These are phyloP conservation scores for Siniperca knerii DNA, from an alignment of 2,113 vertebrate genomes.

Conservation along the genomic window DNA sequence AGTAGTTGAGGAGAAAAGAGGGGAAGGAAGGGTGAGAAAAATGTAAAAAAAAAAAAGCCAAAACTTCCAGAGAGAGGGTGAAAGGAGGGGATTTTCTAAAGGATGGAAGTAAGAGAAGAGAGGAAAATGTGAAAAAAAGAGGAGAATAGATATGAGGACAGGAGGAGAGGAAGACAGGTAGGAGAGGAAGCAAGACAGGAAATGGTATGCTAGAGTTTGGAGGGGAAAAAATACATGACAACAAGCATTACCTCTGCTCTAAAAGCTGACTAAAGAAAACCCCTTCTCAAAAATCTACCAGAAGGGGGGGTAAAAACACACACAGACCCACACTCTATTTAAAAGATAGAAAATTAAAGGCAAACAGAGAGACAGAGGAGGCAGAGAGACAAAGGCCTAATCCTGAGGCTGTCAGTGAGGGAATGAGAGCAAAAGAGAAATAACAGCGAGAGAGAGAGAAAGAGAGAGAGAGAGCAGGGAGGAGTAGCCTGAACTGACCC, in stretches of 20 bases:
- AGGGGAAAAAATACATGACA: slow-evolving; percentile 17
- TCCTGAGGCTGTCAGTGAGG: slow-evolving; percentile 74
- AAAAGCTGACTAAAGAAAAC: slow-evolving; percentile 16
- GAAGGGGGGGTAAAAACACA: slow-evolving; percentile 19
- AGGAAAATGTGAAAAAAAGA: background rate
- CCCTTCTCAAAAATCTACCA: slow-evolving; percentile 23
- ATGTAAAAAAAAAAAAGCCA: too few species aligned
- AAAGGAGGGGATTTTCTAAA: background rate
- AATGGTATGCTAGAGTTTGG: slow-evolving; percentile 32
- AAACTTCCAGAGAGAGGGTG: slow-evolving; percentile 41
- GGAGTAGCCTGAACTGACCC: slow-evolving; percentile 80
- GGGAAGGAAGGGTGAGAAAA: slow-evolving; percentile 31
- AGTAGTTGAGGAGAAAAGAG: slow-evolving; percentile 12
- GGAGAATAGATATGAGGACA: background rate
- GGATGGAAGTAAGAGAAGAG: background rate
- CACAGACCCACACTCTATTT: background rate
- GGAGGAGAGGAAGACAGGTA: slow-evolving; percentile 44
- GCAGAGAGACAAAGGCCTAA: slow-evolving; percentile 72
- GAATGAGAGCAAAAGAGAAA: slow-evolving; percentile 79
- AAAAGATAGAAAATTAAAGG: slow-evolving; percentile 36
- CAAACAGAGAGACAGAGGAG: slow-evolving; percentile 43
- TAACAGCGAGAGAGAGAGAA: slow-evolving; percentile 42
- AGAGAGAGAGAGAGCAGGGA: slow-evolving; percentile 62
- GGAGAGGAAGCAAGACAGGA: slow-evolving; percentile 51
- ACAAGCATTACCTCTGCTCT: slow-evolving; percentile 56